Evolutionary conservation across 2,113 vertebrate species (phyloP).

Genomic region (Macaca nemestrina): DNA sequence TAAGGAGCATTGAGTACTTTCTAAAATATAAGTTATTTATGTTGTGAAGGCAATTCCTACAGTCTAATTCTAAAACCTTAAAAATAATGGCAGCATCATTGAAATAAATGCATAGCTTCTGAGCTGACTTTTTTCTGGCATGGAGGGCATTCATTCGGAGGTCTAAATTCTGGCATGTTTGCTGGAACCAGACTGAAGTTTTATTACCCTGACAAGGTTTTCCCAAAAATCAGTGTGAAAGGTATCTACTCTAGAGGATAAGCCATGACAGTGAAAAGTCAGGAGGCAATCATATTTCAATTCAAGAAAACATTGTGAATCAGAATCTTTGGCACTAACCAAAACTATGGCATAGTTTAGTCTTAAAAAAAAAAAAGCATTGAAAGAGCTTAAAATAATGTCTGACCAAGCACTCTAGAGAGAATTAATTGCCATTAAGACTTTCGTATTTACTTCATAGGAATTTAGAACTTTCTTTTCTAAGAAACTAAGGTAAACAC

Average conservation of each 20-base stretch:
- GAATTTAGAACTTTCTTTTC: background rate
- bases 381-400: background rate
- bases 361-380: background rate
- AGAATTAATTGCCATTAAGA: background rate
- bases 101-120: background rate
- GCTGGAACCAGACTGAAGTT: background rate
- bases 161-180: background rate
- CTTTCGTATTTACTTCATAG: background rate
- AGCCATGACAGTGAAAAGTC: background rate
- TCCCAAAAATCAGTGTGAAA: background rate
- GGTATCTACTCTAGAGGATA: background rate
- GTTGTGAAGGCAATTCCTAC: background rate
- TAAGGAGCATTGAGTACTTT: background rate
- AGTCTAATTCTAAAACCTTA: background rate
- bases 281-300: background rate
- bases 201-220: background rate
- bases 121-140: background rate
- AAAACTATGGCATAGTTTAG: background rate
- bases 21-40: background rate
- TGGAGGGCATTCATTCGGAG: background rate
- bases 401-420: background rate
- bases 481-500: background rate
- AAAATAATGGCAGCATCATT: background rate
- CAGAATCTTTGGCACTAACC: background rate
- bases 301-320: background rate